Base-by-base conservation (phyloP, 2,888 invertebrate species). In the Perizoma affinitatum region DNA sequence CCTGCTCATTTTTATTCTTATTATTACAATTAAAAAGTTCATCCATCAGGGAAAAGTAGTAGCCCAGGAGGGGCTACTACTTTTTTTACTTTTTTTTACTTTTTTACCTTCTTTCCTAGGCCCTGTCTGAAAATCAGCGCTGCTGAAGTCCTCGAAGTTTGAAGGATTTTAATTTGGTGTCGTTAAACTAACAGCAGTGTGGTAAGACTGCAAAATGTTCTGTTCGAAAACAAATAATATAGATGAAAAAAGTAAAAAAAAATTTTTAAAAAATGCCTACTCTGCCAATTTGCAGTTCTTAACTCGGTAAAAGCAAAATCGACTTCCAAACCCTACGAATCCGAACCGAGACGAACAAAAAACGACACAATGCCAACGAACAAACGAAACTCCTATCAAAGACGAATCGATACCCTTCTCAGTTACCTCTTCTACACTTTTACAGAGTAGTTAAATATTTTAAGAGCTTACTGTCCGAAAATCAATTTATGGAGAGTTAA, bases 401-500 rank as follows among this genome's bases (percentile, higher is more conserved):
- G 60, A 61, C 60, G 58, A 73, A 80, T 75, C 73, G 74, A 73
- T 74, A 73, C 51, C 50, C 66, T 70, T 68, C 49, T 61, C 60
- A 54, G 66, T 65, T 61, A 78, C 74, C 78, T 79, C 50, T 22
- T 75, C 72, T 75, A 75, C 73, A 77, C 61, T 67, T 68, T 73
- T 72, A 63, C 73, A 64, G 67, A 70, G 71, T 71, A 69, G 80
- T 80, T 83, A 82, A 83, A 85, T 83, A 86, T 87, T 86, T 86
- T 82, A 87, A 80, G 71, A 77, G 67, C 72, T 75, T 74, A 72
- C 69, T 78, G 79, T 76, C 76, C 76, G 76, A 82, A 87, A 86
- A 86, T 88, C 84, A 84, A 88, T 88, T 87, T 82, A 79, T 84
- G 80, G 51, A 50, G 80, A 80, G 78, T 79, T 85, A 81, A 79